phyloP scores from a whole-genome alignment of 2,113 vertebrate species.

The Eudyptes chrysolophus region DNA sequence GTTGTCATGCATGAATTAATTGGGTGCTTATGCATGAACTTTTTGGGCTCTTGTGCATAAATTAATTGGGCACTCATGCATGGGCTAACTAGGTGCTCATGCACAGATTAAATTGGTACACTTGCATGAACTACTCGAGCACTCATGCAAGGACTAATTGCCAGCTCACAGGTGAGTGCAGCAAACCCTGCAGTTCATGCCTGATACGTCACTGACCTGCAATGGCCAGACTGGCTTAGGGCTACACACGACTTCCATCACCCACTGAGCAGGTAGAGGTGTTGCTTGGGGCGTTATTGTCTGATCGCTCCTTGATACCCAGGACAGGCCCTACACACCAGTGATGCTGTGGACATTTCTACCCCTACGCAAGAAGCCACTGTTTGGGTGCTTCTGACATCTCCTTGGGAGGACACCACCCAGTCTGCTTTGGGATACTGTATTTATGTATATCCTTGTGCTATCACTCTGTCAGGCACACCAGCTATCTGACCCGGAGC shows the following conservation, averaged over 20 bases:
- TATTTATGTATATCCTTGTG: not conserved
- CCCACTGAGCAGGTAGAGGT: not conserved
- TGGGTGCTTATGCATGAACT: not conserved
- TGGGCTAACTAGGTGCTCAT: not conserved
- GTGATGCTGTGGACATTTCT: not conserved
- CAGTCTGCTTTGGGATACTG: not conserved
- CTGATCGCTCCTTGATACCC: not conserved
- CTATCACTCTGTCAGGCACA: not conserved
- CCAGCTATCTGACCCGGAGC: not conserved
- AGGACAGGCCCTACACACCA: not conserved
- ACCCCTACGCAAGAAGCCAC: not conserved
- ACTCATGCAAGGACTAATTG: not conserved
- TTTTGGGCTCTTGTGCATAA: not conserved
- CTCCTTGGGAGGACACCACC: not conserved
- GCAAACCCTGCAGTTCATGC: not conserved
- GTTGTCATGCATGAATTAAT: not conserved
- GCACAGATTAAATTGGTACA: not conserved
- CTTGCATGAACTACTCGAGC: not conserved
- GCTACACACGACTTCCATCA: fast-evolving
- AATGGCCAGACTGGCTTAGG: not conserved
- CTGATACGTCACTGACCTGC: not conserved
- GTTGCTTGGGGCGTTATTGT: not conserved
- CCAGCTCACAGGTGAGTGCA: not conserved
- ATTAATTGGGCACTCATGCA: not conserved
- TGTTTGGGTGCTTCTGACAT: not conserved